Conservation (phyloP, 2,113 vertebrate species). For the Mastomys coucha region DNA sequence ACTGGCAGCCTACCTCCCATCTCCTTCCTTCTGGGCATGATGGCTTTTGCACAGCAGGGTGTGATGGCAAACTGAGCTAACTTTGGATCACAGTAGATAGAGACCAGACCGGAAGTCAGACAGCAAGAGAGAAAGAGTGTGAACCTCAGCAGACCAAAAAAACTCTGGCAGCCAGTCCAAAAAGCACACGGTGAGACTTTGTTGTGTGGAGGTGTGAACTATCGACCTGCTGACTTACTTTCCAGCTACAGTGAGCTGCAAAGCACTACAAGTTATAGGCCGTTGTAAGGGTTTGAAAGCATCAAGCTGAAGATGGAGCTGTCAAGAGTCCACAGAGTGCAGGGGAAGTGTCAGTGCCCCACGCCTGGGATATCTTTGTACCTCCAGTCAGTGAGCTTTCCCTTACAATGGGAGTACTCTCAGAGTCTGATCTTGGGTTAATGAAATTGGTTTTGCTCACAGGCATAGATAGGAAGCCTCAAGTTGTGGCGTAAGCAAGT, state of each 20-base stretch:
- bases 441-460: not conserved
- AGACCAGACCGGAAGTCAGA: not conserved
- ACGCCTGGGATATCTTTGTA: fast-evolving
- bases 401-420: fast-evolving
- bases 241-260: not conserved
- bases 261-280: not conserved
- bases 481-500: not conserved
- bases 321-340: not conserved
- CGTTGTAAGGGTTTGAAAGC: not conserved
- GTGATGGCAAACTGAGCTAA: not conserved
- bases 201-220: not conserved
- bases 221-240: not conserved
- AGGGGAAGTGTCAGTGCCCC: fast-evolving
- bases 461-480: not conserved
- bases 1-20: fast-evolving
- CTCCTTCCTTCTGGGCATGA: not conserved
- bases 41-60: fast-evolving
- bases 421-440: too few relatives aligned
- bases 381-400: not conserved
- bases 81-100: fast-evolving
- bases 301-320: not conserved
- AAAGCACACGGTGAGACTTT: not conserved
- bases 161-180: not conserved
- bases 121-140: not conserved
- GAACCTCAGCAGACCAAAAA: not conserved